Evolutionary conservation across 2,113 vertebrate species (phyloP).

Genomic region (Excalfactoria chinensis): DNA sequence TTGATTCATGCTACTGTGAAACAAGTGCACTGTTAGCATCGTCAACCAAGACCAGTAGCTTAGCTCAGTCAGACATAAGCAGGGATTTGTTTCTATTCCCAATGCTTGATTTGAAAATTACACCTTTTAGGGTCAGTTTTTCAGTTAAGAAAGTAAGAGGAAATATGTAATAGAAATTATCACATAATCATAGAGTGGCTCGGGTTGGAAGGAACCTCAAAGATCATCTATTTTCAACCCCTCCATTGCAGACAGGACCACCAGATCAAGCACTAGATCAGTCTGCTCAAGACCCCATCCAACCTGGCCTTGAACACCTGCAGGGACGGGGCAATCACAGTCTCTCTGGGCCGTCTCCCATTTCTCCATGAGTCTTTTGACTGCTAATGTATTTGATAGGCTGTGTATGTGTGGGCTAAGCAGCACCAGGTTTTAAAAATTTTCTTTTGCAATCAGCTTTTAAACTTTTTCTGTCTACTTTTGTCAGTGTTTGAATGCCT

Average conservation of each 20-base stretch:
- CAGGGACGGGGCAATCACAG: no score
- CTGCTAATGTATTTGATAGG: neutral
- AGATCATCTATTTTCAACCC: no score
- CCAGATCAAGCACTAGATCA: no score
- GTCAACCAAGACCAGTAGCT: neutral
- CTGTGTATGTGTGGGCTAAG: fast-evolving
- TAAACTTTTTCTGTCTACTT: neutral
- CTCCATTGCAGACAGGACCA: no score
- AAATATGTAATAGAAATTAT: neutral
- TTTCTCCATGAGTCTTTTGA: neutral
- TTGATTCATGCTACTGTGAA: neutral
- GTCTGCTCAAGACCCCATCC: no score
- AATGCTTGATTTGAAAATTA: neutral
- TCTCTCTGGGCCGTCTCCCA: neutral
- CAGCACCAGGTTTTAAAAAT: neutral
- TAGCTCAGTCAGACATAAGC: neutral
- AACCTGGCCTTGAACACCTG: no score
- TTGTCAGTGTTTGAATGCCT: neutral
- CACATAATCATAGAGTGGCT: no score
- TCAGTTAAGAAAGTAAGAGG: neutral
- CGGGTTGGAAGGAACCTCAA: no score
- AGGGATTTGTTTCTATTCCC: neutral
- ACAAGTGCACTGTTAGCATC: neutral
- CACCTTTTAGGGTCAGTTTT: neutral
- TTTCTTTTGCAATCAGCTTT: neutral